Conservation (phyloP, 2,113 vertebrate species). For the Myodes glareolus region DNA sequence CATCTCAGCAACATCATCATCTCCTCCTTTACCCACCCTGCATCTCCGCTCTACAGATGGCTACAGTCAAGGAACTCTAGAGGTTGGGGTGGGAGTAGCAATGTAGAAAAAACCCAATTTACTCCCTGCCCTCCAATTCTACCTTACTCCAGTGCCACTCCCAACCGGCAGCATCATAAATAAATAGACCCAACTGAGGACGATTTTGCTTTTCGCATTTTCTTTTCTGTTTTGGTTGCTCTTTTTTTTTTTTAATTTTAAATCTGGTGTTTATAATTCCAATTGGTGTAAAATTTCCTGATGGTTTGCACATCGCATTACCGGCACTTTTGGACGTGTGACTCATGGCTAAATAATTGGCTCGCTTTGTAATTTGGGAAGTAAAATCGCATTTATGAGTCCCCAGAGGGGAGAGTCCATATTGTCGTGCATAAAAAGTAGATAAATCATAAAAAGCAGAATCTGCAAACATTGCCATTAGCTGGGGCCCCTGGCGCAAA, state of each 20-base stretch:
- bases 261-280: conserved; percentile 91
- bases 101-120: background rate
- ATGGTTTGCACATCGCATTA: conserved; percentile 89
- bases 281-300: conserved; percentile 91
- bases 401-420: conserved; percentile 82
- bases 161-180: conserved; percentile 62
- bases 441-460: conserved; percentile 89
- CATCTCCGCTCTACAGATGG: background rate
- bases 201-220: conserved; percentile 54
- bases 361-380: conserved; percentile 89
- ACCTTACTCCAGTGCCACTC: background rate
- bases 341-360: conserved; percentile 89
- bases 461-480: conserved; percentile 88
- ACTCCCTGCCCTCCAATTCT: background rate
- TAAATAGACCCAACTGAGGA: conserved; percentile 71
- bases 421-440: conserved; percentile 87
- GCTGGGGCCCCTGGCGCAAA: conserved; percentile 80
- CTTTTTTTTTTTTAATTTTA: conserved; percentile 65
- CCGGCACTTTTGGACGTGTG: conserved; percentile 87
- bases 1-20: fast-evolving
- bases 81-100: background rate
- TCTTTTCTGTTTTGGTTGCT: conserved; percentile 35
- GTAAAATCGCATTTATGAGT: conserved; percentile 89
- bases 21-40: background rate
- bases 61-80: background rate